Base-by-base conservation (phyloP, 2,888 invertebrate genomes). In the Ichneumoninae sp. region DNA sequence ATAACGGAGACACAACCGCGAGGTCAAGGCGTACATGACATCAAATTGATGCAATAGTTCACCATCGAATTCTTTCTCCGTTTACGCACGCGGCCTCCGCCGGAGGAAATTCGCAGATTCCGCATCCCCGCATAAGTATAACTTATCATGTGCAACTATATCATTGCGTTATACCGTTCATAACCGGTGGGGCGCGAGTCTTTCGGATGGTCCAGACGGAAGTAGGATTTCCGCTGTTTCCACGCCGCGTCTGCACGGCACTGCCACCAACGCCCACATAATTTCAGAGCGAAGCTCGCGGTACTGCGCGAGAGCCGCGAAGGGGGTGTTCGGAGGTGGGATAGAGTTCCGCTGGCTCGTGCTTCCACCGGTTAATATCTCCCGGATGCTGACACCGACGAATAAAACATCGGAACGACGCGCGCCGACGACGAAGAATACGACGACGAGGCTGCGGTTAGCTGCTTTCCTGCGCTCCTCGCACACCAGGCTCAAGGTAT, bases 331-430 rank as follows among this genome's bases (percentile, higher is more conserved):
- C 72, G 40, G 69, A 36, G 54, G 76, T 44, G 47, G 82, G 75
- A 76, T 65, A 44, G 60, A 30, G 65, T 72, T 47, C 65, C 52
- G 88, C 88, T 89, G 87, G 40, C 60, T 50, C 40, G 52, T 47
- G 54, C 36, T 72, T 72, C 71, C 60, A 87, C 88, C 89, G 89
- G 89, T 91, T 91, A 91, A 91, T 91, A 91, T 91, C 90, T 89
- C 88, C 87, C 88, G 89, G 88, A 88, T 92, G 91, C 91, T 92
- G 91, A 92, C 92, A 89, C 87, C 87, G 90, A 89, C 88, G 87
- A 91, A 92, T 92, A 90, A 91, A 92, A 90, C 90, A 91, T 90
- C 75, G 80, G 83, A 80, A 66, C 71, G 83, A 70, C 57, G 57
- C 44, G 44, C 72, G 81, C 69, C 54, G 62, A 72, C 60, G 77